A percentile compares a stretch with the other conserved stretches of the same genome.
Conservation (phyloP, 2,797 vertebrate genomes). For the Anguilla marmorata region DNA sequence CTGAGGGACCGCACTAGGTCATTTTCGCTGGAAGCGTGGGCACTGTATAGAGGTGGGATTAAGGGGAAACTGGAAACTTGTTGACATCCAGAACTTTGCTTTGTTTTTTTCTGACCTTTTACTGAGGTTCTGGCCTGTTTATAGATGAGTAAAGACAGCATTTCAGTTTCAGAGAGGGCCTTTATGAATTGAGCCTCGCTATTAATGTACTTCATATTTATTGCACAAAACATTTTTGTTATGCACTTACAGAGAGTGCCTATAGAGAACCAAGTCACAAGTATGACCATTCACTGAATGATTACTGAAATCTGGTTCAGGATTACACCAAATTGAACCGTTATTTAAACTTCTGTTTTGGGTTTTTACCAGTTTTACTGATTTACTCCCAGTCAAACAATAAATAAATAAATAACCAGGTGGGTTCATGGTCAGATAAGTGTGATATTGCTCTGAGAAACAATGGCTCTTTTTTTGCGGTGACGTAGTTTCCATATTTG, state of each 20-base stretch:
- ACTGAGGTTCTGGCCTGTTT: not conserved
- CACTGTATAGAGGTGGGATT: not conserved
- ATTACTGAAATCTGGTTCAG: not conserved
- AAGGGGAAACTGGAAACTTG: not conserved
- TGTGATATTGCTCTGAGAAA: constrained; percentile 59
- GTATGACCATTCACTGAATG: not conserved
- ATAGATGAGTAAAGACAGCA: not conserved
- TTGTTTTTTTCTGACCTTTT: not conserved
- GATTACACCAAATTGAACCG: not conserved
- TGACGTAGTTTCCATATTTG: constrained; percentile 79
- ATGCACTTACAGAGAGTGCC: no score
- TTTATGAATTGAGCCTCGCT: not conserved
- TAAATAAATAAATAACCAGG: not conserved
- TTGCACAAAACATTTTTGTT: not conserved
- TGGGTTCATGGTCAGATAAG: not conserved
- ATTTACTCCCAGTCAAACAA: not conserved
- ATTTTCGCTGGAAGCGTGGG: not conserved
- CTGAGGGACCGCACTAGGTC: not conserved
- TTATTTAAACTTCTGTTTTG: not conserved
- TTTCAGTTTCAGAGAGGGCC: not conserved
- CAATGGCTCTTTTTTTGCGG: constrained; percentile 73
- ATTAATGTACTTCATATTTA: not conserved
- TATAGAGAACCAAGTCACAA: not conserved
- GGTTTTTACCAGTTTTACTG: not conserved
- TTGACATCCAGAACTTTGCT: not conserved